Base-by-base conservation (phyloP, 2,888 invertebrate genomes). In the Acholoe squamosa region DNA sequence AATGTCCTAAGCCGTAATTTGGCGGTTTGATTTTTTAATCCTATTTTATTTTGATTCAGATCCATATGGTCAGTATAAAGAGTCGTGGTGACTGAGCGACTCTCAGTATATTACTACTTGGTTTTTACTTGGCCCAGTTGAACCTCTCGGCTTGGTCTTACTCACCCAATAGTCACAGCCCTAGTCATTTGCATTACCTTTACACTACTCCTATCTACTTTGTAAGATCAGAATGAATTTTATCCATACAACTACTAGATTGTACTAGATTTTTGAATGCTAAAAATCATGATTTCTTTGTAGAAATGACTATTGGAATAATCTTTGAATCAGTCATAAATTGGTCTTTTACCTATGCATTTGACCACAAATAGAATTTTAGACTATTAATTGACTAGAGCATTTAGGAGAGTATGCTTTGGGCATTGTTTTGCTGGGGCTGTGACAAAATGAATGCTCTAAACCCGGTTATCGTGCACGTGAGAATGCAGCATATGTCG, bases 121-220 rank as follows among this genome's bases (percentile, higher is more conserved):
- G 31, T 71, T 67, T n/a, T 67, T 71, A 71, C 71, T 71, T 28
- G 71, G 31, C 31, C 71, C 71, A 80, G 43, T 80, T 80, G 80
- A 80, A 80, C 80, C 80, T 80, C 80, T 80, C 80, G 80, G 80
- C 80, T 80, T 80, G 80, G 43, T 43, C 80, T 16, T 33, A n/a
- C 25, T 19, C 76, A 61, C 3, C 34, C n/a, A 3, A 80, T 16
- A 80, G 80, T 80, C 28, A 71, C 71, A 71, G 31, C 71, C 71
- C 71, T 14, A 28, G 3, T 67, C n/a, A n/a, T n/a, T n/a, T n/a
- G 10, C 43, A 43, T 43, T 7, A 10, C 43, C 43, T 43, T 43
- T 43, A 43, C 43, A 43, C 43, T 43, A 43, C 5, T 43, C 43
- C 43, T 43, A 10, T 43, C 10, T 10, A 43, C 43, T 43, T 10